Percentiles rank a stretch among this genome's conserved stretches.
phyloP scores from a whole-genome alignment of 2,888 invertebrate species.

The Lacanobia oleracea region DNA sequence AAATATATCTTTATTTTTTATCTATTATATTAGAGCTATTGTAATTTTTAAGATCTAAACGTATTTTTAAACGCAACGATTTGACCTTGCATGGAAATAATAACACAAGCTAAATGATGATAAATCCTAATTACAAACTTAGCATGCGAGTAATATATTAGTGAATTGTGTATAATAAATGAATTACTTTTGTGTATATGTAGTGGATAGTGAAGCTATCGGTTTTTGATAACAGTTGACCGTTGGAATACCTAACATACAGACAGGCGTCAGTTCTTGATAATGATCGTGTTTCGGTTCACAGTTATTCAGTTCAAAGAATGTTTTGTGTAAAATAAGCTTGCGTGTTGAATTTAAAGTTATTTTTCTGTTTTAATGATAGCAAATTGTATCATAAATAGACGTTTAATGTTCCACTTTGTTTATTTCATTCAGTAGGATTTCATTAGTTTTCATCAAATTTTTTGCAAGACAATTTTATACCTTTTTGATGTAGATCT shows the following conservation, averaged over 20 bases:
- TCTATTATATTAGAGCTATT: neutral
- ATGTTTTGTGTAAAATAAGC: conserved; percentile 10
- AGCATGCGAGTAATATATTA: conserved; percentile 49
- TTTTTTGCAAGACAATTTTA: neutral
- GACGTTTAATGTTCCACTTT: neutral
- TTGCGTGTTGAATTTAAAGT: neutral
- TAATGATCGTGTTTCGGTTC: conserved; percentile 25
- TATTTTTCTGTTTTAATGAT: neutral
- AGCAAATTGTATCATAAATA: neutral
- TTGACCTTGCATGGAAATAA: conserved; percentile 57
- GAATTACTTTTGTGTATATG: conserved; percentile 48
- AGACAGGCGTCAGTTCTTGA: conserved; percentile 38
- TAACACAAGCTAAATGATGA: conserved; percentile 33
- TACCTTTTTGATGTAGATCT: conserved; percentile 3
- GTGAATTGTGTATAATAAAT: conserved; percentile 49
- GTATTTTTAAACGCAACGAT: conserved; percentile 19
- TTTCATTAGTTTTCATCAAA: neutral
- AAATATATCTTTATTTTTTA: neutral
- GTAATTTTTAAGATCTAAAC: neutral
- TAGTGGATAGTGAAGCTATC: conserved; percentile 66
- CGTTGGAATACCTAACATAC: conserved; percentile 57
- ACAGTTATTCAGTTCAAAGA: conserved; percentile 25
- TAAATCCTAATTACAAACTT: conserved; percentile 49
- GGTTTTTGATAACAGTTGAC: conserved; percentile 74
- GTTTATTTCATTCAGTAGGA: neutral